These are phyloP conservation scores for Eupithecia inturbata DNA, from an alignment of 2,888 invertebrate species.

Conservation along the genomic window DNA sequence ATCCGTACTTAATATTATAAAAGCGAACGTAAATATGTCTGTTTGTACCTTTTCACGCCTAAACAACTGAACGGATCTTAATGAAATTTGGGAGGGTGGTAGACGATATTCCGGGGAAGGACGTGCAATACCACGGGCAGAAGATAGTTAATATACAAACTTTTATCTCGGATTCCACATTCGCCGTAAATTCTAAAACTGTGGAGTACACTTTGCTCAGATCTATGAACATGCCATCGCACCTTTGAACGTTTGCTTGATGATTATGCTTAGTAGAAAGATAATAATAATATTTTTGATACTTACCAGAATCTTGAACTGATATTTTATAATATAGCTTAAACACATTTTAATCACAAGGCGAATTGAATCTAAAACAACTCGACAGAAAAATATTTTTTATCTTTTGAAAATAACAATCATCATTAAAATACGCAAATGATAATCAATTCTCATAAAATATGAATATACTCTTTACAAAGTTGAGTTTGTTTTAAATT, in stretches of 20 bases:
- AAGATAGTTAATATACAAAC: neutral
- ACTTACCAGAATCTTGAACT: neutral
- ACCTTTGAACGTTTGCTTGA: too few relatives aligned
- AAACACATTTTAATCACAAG: neutral
- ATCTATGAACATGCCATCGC: too few relatives aligned
- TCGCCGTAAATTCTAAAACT: neutral
- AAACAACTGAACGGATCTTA: neutral
- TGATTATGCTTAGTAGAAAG: too few relatives aligned
- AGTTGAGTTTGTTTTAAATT: conserved; percentile 29
- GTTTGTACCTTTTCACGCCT: too few relatives aligned
- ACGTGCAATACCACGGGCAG: neutral
- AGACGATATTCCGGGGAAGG: neutral
- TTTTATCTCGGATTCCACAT: neutral
- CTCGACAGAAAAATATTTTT: too few relatives aligned
- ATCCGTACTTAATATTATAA: neutral
- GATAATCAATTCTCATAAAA: conserved; percentile 38
- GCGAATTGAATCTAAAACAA: neutral
- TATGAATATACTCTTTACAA: conserved; percentile 29
- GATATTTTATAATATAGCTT: neutral
- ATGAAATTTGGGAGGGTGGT: neutral
- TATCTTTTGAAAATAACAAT: neutral
- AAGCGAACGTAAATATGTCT: neutral
- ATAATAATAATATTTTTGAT: neutral
- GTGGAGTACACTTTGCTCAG: neutral
- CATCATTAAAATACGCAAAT: conserved; percentile 8